These are phyloP conservation scores for Gallinago solitaria DNA, from an alignment of 2,797 vertebrate genomes.

Conservation along the genomic window DNA sequence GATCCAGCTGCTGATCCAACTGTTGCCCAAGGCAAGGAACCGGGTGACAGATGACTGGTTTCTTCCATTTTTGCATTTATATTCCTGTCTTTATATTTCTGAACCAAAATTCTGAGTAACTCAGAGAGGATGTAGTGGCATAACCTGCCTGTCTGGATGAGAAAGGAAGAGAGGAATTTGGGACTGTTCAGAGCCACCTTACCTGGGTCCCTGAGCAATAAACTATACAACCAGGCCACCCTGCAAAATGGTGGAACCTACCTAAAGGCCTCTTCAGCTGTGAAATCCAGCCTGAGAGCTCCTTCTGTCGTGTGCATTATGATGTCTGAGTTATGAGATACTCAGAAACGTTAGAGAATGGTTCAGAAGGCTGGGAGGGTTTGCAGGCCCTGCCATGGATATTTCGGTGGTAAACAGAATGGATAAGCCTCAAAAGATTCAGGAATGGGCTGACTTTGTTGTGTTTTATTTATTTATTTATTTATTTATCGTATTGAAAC, in stretches of 20 bases:
- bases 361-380: background rate
- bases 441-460: background rate
- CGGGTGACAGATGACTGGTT: background rate
- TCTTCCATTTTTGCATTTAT: background rate
- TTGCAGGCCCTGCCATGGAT: background rate
- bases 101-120: background rate
- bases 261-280: background rate
- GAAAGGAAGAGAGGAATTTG: background rate
- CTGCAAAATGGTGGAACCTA: background rate
- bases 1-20: background rate
- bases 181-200: background rate
- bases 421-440: background rate
- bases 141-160: background rate
- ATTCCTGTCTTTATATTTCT: background rate
- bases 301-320: background rate
- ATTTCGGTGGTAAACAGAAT: background rate
- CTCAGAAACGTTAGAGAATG: background rate
- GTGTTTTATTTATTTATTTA: background rate
- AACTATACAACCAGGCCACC: background rate
- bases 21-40: background rate
- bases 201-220: no score
- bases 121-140: background rate
- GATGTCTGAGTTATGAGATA: background rate
- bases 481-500: background rate
- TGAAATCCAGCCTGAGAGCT: background rate